A percentile compares a stretch with the other conserved stretches of the same genome.
Conservation (phyloP, 2,797 vertebrate species). For the Labroides dimidiatus region DNA sequence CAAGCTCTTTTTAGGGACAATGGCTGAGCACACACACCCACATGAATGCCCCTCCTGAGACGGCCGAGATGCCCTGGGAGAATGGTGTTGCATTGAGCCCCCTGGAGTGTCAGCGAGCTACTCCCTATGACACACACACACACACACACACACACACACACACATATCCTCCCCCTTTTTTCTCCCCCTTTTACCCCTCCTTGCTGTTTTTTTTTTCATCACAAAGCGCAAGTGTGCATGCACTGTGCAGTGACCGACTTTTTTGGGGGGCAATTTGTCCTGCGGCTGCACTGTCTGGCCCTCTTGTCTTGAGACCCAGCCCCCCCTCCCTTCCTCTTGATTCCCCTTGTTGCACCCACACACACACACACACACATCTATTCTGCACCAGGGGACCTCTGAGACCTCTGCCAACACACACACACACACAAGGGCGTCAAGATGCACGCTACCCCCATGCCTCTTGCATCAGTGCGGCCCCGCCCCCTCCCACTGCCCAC, state of each 20-base stretch:
- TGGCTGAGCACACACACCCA: constrained; percentile 47
- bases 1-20: constrained; percentile 74
- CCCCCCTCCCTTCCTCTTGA: too few relatives aligned
- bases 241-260: constrained; percentile 82
- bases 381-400: constrained; percentile 34
- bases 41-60: constrained; percentile 56
- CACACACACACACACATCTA: constrained; percentile 28
- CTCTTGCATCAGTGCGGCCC: not conserved
- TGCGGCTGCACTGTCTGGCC: constrained; percentile 72
- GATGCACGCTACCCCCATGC: constrained; percentile 33
- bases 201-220: constrained; percentile 52
- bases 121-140: constrained; percentile 50
- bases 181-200: constrained; percentile 10
- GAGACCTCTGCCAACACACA: constrained; percentile 59
- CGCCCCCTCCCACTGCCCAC: too few relatives aligned
- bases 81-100: constrained; percentile 63
- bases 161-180: not conserved
- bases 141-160: not conserved
- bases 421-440: constrained; percentile 49
- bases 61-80: constrained; percentile 69
- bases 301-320: constrained; percentile 66
- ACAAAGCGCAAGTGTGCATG: constrained; percentile 70
- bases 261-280: constrained; percentile 72
- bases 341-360: constrained; percentile 1
- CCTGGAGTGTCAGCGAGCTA: constrained; percentile 48